Evolutionary conservation across 2,888 invertebrate genomes (phyloP), one percentile per base, ranked within the genome.

Genomic region (Adineta ricciae): DNA sequence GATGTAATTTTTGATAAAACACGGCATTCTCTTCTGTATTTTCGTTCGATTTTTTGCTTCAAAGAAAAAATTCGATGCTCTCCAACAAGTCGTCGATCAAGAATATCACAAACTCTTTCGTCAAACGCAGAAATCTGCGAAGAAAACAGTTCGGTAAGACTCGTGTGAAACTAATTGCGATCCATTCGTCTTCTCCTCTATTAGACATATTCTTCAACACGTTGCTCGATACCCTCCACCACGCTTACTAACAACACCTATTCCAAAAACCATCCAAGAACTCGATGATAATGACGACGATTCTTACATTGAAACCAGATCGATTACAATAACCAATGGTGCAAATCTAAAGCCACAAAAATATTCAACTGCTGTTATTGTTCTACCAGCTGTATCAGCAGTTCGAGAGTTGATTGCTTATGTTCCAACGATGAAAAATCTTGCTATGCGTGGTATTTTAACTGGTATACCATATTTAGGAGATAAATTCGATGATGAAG

Each of bases 391-490:
- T 2, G 24, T 41, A 4, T n/a, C 78, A 7, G 21, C 78, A 2
- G 14, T 78, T 41, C 41, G 38, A 78, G 78, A 78, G 41, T n/a
- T 78, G n/a, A 78, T 78, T 24, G 21, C 78, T 11, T 78, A 78
- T 41, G 78, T 78, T 41, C 78, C 78, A 78, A 78, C 78, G 24
- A 24, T n/a, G 41, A 78, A 41, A 78, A 78, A 78, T 41, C 38
- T 38, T 11, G 41, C 78, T 38, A 41, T n/a, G n/a, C 78, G 38
- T 78, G 41, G 78, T 19, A n/a, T 24, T 41, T n/a, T 78, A 9
- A 78, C 2, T 2, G 78, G 38, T 41, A 41, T 78, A 11, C 78
- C 78, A n/a, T 78, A 78, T 41, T n/a, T 78, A n/a, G 78, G 78
- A n/a, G 78, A 78, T 41, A 41, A 2, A 41, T 41, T 41, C 41